Conservation (phyloP, 2,797 vertebrate species). For the Falco biarmicus region DNA sequence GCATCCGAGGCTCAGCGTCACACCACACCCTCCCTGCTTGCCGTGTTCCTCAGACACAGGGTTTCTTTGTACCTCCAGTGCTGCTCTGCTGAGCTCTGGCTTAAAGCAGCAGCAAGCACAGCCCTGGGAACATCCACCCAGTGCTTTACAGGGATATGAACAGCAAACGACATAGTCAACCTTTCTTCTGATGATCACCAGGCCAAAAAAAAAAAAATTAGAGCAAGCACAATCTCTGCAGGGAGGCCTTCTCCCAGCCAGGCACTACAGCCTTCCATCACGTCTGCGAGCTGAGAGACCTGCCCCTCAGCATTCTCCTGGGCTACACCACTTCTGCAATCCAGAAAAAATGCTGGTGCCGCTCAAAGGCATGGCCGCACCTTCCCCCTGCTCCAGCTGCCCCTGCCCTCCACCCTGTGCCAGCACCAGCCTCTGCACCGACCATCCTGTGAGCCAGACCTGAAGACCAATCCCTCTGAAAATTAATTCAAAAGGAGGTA, state of each 20-base stretch:
- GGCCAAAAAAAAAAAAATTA: neutral
- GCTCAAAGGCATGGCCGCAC: rapidly evolving
- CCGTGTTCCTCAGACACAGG: neutral
- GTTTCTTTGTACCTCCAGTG: neutral
- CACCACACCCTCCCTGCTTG: rapidly evolving
- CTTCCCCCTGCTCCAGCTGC: neutral
- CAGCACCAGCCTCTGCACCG: neutral
- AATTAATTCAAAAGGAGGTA: neutral
- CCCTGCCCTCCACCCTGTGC: neutral
- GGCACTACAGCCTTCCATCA: neutral
- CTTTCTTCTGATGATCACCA: neutral
- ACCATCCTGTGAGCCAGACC: neutral
- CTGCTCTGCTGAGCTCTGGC: neutral
- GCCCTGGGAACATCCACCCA: neutral
- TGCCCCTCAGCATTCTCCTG: neutral
- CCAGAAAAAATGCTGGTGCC: neutral
- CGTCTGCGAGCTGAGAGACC: neutral
- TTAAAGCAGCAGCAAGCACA: neutral
- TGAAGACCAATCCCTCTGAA: neutral
- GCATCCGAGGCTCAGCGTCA: rapidly evolving
- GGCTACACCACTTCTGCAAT: neutral
- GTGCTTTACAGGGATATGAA: neutral
- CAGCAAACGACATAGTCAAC: neutral
- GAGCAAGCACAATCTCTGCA: neutral
- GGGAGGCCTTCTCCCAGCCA: neutral